phyloP scores from a whole-genome alignment of 2,797 vertebrate genomes.

The Chloroceryle inda region DNA sequence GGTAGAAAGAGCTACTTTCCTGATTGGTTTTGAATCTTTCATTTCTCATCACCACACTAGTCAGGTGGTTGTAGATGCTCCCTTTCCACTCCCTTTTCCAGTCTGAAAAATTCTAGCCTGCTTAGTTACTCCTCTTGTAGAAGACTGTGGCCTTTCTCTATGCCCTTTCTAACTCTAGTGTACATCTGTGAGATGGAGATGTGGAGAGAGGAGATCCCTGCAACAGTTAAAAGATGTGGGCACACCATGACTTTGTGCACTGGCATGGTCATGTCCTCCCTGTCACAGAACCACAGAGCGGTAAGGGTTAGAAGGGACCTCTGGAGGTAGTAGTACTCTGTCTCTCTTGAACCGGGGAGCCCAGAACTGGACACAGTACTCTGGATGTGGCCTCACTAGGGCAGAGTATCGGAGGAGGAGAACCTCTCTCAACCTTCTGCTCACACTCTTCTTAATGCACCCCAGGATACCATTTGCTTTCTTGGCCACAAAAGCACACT shows the following conservation, averaged over 20 bases:
- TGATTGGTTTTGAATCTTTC: background rate
- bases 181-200: background rate
- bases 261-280: background rate
- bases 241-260: background rate
- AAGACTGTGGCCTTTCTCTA: background rate
- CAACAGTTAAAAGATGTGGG: rapidly evolving
- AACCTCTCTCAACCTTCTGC: background rate
- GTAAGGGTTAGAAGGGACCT: background rate
- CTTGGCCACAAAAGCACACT: background rate
- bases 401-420: background rate
- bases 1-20: background rate
- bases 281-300: background rate
- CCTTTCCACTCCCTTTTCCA: background rate
- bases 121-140: background rate
- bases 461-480: background rate
- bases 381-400: background rate
- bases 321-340: background rate
- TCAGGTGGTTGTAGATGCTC: background rate
- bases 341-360: background rate
- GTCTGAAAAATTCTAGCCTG: background rate
- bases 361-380: background rate
- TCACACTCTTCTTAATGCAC: background rate
- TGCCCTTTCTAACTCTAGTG: background rate
- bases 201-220: background rate
- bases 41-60: background rate